Base-by-base conservation (phyloP, 2,888 invertebrate genomes). In the Cephus sareptanus region DNA sequence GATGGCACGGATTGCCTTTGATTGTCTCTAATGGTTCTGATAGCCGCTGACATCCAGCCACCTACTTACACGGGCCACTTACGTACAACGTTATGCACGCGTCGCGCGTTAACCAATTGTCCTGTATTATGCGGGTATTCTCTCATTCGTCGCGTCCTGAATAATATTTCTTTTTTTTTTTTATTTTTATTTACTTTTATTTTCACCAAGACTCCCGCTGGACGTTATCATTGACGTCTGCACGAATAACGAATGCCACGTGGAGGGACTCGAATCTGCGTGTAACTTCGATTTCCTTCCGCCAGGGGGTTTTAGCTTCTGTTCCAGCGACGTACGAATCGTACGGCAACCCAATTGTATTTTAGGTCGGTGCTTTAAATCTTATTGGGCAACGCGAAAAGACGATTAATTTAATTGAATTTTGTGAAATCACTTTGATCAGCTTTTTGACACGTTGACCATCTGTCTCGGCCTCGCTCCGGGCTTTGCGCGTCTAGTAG, bases 11-110 rank as follows among this genome's bases (percentile, higher is more conserved):
- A 87, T 87, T 86, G 85, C 81, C 84, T 82, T 86, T 86, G 86
- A 87, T 87, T 87, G 85, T 77, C 83, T 83, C 84, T 86, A 85
- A 87, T 86, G 85, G 83, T 83, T 85, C 84, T 85, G 87, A 86
- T 86, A 85, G 86, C 84, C 83, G 82, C 85, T 85, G 83, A 84
- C 85, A 86, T 83, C 82, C 83, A 84, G 81, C 83, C 83, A 84
- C 85, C 84, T 85, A 85, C 84, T 85, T 83, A 83, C 82, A 77
- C 81, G 82, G 79, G 80, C 81, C 84, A 83, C 83, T 83, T 83
- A 82, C 81, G 37, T 77, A 73, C 80, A 83, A 76, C 80, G 83
- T 84, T 84, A 84, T 84, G 83, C 83, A 82, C 83, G 84, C 83
- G 85, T 82, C 80, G 80, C 80, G 82, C 81, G 81, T 82, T 83